A percentile compares a stretch with the other conserved stretches of the same genome.
phyloP scores from a whole-genome alignment of 2,888 invertebrate species.

The Rotaria magnacalcarata region DNA sequence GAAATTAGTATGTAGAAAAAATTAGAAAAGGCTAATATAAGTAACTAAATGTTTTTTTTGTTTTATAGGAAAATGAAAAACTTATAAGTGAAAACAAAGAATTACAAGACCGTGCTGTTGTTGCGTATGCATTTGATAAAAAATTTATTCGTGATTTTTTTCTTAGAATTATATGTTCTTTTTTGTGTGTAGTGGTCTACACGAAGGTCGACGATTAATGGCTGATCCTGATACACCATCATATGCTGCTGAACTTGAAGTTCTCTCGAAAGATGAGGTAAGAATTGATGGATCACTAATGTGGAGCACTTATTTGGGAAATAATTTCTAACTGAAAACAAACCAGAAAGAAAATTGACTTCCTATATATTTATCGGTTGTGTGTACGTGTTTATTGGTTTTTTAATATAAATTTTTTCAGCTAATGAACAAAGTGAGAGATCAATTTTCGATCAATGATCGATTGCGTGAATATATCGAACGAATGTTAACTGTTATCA shows the following conservation, averaged over 20 bases:
- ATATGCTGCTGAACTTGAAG: not conserved
- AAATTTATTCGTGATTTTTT: not conserved
- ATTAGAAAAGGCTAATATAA: too few relatives aligned
- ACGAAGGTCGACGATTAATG: conserved; percentile 7
- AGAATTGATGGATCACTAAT: too few relatives aligned
- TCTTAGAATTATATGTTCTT: not conserved
- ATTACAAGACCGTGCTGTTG: not conserved
- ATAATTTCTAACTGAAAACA: too few relatives aligned
- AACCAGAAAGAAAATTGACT: too few relatives aligned
- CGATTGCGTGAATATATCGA: conserved; percentile 26
- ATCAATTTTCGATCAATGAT: conserved; percentile 16
- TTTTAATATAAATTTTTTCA: not conserved
- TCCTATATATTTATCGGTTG: too few relatives aligned
- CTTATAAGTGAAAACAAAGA: not conserved
- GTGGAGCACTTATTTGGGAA: too few relatives aligned
- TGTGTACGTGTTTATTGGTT: not conserved
- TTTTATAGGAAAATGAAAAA: conserved; percentile 7
- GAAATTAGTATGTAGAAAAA: not conserved
- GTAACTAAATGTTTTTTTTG: too few relatives aligned
- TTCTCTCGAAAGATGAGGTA: conserved; percentile 22
- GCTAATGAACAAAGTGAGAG: conserved; percentile 28
- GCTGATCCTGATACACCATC: not conserved
- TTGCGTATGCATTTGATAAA: not conserved
- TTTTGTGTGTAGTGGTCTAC: not conserved
- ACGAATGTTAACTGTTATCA: conserved; percentile 31